Base-by-base conservation (phyloP, 1,140 invertebrate species). In the Drosophila setifemur region DNA sequence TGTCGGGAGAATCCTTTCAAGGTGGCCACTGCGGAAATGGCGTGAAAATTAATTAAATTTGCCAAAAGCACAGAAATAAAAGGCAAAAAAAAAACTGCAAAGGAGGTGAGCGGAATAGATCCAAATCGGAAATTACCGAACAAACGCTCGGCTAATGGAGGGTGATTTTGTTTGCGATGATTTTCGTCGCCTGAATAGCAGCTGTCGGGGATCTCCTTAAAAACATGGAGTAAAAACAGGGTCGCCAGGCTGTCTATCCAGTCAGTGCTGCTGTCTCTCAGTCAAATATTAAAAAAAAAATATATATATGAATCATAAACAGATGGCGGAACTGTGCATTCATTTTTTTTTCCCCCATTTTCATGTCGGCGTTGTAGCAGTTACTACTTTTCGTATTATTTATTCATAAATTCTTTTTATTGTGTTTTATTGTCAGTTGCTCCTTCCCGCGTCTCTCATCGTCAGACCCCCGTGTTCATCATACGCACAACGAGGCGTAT, bases 11-110 rank as follows among this genome's bases (percentile, higher is more conserved):
- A 86, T 85, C 79, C 81, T 85, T 86, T 83, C 73, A 63, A 75
- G 72, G 71, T 12, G 29, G 29, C 12, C 47, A 45, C 40, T 70
- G 33, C 79, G 86, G 86, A 89, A 89, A 78, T 71, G 53, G 66
- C 64, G 64, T 67, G 77, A 73, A 88, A 89, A 89, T 89, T 89
- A 89, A 89, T 89, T 89, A 89, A 89, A 89, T 75, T 88, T 82
- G 23, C 26, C 67, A 70, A 52, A 58, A 58, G 48, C 45, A 39
- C 39, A 21, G 9, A 12, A 23, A 39, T 16, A 33, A 54, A 61
- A 39, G 25, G 33, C 19, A 53, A 25, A 21, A n/a, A n/a, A n/a
- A n/a, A n/a, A n/a, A n/a, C n/a, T n/a, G n/a, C n/a, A n/a, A n/a
- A 37, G 4, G 29, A 45, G 37, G 67, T 29, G 33, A 23, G 33